phyloP scores from a whole-genome alignment of 2,113 vertebrate species.

The Ictidomys tridecemlineatus region DNA sequence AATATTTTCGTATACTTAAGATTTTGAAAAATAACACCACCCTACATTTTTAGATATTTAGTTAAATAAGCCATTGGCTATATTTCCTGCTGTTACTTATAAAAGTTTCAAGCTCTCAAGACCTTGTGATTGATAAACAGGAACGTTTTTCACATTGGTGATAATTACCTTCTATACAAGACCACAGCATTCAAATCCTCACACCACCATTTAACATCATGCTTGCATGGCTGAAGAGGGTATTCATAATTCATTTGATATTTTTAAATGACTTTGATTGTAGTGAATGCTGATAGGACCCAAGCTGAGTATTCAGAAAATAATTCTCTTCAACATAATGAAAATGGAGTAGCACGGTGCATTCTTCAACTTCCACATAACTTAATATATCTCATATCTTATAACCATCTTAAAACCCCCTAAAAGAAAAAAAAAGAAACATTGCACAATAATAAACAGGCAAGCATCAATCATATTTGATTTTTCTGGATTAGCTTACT shows the following conservation, averaged over 20 bases:
- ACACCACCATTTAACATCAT: neutral
- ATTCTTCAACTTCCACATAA: neutral
- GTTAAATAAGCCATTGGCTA: neutral
- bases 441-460: slow-evolving; percentile 59
- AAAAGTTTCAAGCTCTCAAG: slow-evolving; percentile 30
- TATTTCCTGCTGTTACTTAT: neutral
- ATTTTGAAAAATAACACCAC: neutral
- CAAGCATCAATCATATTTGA: slow-evolving; percentile 59
- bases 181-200: slow-evolving; percentile 30
- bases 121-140: slow-evolving; percentile 6
- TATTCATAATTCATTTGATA: slow-evolving; percentile 63
- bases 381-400: slow-evolving; percentile 45
- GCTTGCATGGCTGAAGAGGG: slow-evolving; percentile 16
- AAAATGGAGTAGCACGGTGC: slow-evolving; percentile 26
- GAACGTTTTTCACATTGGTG: slow-evolving; percentile 35
- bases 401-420: slow-evolving; percentile 41
- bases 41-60: neutral
- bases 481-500: slow-evolving; percentile 66
- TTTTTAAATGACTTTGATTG: slow-evolving; percentile 73
- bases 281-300: slow-evolving; percentile 20
- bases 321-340: slow-evolving; percentile 52
- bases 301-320: slow-evolving; percentile 66
- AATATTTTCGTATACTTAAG: neutral
- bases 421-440: slow-evolving; percentile 24
- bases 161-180: slow-evolving; percentile 46